Evolutionary conservation across 1,140 invertebrate species (phyloP).

Genomic region (Odontomachus brunneus): DNA sequence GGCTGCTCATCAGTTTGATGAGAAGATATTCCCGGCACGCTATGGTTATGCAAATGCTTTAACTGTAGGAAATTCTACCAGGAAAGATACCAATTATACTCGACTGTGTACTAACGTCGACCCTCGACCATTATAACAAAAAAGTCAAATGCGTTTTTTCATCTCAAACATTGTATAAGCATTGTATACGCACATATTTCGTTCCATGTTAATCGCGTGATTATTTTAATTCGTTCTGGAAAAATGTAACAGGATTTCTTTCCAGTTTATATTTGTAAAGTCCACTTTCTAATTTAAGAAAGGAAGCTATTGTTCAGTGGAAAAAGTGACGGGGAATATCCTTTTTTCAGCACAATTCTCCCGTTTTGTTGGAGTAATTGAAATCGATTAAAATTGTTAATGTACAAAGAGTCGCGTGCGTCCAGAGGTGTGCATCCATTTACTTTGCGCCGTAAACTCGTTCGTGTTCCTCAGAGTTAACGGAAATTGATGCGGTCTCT

Average conservation of each 20-base stretch:
- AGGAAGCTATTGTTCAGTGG: too few relatives aligned
- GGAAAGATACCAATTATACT: conserved; percentile 25
- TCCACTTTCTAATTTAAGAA: too few relatives aligned
- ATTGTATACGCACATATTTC: background rate
- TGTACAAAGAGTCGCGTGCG: too few relatives aligned
- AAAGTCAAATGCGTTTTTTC: background rate
- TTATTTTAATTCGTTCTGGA: conserved; percentile 17
- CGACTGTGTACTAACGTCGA: conserved; percentile 18
- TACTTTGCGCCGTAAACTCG: background rate
- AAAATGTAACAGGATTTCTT: background rate
- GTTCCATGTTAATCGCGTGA: background rate
- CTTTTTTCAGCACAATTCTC: too few relatives aligned
- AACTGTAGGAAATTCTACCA: conserved; percentile 54
- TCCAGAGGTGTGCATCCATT: too few relatives aligned
- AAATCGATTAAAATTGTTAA: too few relatives aligned
- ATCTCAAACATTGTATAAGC: background rate
- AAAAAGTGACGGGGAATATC: too few relatives aligned
- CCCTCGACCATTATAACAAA: conserved; percentile 14
- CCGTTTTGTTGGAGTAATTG: too few relatives aligned
- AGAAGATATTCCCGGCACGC: conserved; percentile 82
- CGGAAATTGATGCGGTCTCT: background rate
- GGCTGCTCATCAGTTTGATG: conserved; percentile 82
- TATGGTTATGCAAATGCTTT: conserved; percentile 66
- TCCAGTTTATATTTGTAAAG: too few relatives aligned
- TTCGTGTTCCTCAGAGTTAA: conserved; percentile 23